Percentiles rank a stretch among this genome's conserved stretches.
Conservation (phyloP, 2,888 invertebrate genomes). For the Andrena praecox region DNA sequence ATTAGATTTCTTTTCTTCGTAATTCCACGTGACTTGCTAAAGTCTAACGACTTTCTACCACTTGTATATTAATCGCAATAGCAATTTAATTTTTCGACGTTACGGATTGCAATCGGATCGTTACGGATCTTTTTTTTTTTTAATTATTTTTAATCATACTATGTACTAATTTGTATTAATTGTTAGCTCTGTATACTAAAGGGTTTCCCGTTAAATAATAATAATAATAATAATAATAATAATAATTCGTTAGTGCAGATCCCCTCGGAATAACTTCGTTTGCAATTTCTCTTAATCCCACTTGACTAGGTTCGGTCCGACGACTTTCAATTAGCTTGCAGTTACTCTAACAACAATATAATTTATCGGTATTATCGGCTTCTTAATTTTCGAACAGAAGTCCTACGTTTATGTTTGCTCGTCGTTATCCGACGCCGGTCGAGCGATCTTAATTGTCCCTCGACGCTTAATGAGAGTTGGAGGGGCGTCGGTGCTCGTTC, state of each 20-base stretch:
- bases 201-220: too few species aligned
- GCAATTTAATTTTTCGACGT: background rate
- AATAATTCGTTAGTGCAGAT: too few species aligned
- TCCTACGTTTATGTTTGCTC: background rate
- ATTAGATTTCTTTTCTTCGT: too few species aligned
- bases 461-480: constrained; percentile 6
- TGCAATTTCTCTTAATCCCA: too few species aligned
- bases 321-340: background rate
- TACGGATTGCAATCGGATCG: too few species aligned
- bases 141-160: too few species aligned
- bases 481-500: constrained; percentile 32
- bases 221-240: too few species aligned
- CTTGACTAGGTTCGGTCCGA: background rate
- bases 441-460: constrained; percentile 27
- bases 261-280: too few species aligned
- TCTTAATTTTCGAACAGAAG: background rate
- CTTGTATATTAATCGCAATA: background rate
- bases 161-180: too few species aligned
- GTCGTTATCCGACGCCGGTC: constrained; percentile 17
- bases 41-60: too few species aligned
- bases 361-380: background rate
- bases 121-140: too few species aligned
- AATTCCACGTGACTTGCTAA: background rate
- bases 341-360: background rate
- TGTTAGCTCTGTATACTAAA: too few species aligned